phyloP scores from a whole-genome alignment of 1,140 invertebrate species.

The Geopemphigus sp. region DNA sequence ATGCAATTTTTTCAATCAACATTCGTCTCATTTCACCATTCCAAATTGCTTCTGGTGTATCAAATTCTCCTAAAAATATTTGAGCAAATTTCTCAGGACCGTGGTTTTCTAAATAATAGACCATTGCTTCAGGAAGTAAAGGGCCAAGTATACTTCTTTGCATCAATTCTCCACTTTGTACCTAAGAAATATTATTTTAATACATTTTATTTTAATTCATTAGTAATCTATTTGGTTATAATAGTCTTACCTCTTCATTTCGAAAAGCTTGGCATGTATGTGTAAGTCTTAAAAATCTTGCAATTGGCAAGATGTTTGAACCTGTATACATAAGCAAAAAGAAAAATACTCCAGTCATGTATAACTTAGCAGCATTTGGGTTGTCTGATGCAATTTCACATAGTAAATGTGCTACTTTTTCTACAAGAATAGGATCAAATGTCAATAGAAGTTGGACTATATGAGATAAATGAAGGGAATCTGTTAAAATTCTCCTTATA shows the following conservation, averaged over 20 bases:
- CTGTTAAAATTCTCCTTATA: slow-evolving; percentile 85
- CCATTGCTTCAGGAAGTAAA: slow-evolving; percentile 97
- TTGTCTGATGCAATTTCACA: slow-evolving; percentile 94
- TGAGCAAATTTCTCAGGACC: slow-evolving; percentile 97
- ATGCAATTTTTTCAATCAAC: slow-evolving; percentile 94
- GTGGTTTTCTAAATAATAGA: slow-evolving; percentile 98
- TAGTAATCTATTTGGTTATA: neutral
- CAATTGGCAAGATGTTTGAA: slow-evolving; percentile 94
- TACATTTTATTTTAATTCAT: neutral
- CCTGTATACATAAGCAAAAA: slow-evolving; percentile 99
- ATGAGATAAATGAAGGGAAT: slow-evolving; percentile 86
- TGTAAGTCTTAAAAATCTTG: slow-evolving; percentile 88
- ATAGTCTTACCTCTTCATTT: slow-evolving; percentile 75
- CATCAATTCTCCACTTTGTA: slow-evolving; percentile 72
- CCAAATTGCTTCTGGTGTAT: slow-evolving; percentile 98
- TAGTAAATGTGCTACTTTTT: slow-evolving; percentile 77
- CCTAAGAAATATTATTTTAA: slow-evolving; percentile 55
- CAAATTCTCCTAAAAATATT: slow-evolving; percentile 98
- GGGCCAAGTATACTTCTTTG: slow-evolving; percentile 86
- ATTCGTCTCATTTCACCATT: slow-evolving; percentile 86
- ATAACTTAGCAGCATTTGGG: slow-evolving; percentile 88
- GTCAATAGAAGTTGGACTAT: slow-evolving; percentile 95
- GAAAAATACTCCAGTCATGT: slow-evolving; percentile 94
- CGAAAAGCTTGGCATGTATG: slow-evolving; percentile 94
- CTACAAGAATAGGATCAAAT: slow-evolving; percentile 95